Evolutionary conservation across 2,797 vertebrate genomes (phyloP), one percentile per base, ranked within the genome.

Genomic region (Lepidocolaptes lacrymiger): DNA sequence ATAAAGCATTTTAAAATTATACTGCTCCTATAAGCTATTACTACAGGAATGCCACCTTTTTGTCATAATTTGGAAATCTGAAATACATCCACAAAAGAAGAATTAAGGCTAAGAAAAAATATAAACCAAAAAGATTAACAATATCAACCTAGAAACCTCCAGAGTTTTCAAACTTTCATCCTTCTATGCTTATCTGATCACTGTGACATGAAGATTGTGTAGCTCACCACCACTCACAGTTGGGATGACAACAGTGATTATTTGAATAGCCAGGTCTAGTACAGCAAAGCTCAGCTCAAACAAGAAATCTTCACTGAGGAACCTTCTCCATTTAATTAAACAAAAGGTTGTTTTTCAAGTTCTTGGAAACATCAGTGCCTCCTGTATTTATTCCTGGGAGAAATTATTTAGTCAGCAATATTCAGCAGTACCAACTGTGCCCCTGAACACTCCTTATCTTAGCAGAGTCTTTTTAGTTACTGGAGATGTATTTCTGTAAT

Each of bases 21-120:
- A 23, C 23, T 41, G 26, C 26, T 44, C 28, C 71, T 69, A 49
- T 23, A 76, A 77, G 6, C 4, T 37, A 8, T 39, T 20, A 20
- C 20, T 61, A 56, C 7, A 86, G 14, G 17, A 14, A 43, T 0
- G 0, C 2, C 6, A 39, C 2, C 6, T 54, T 84, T 84, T 58
- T 64, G 18, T 43, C 49, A 49, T 49, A 6, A n/a, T 64, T 37
- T 61, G 41, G 20, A 80, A 80, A 39, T 55, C 5, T 62, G 32
- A 77, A 88, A 76, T 34, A 36, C 5, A n/a, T 18, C 48, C 54
- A 46, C 4, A 55, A 62, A 78, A 79, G 10, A 78, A 62, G 7
- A 93, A 91, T 12, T 55, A 69, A 56, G 30, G 6, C 3, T 39
- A 76, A 71, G 44, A 61, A 82, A 87, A 87, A 72, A 76, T 12